A percentile compares a stretch with the other conserved stretches of the same genome.
Conservation (phyloP, 2,888 invertebrate species). For the Drosophila pseudotalamancana region DNA sequence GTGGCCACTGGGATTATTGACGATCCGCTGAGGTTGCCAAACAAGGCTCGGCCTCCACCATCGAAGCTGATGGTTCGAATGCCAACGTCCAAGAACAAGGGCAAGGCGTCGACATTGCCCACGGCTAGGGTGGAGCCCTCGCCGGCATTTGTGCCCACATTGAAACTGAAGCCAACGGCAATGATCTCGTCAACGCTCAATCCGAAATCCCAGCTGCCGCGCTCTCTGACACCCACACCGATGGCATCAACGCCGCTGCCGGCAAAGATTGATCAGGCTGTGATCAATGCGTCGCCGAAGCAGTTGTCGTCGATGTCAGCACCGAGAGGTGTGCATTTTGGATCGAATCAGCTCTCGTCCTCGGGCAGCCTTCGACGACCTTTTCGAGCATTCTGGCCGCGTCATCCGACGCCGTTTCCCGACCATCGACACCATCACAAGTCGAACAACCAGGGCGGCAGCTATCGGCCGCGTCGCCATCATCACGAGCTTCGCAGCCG, state of each 20-base stretch:
- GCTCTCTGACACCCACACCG: no score
- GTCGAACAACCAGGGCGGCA: background rate
- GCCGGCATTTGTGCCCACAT: background rate
- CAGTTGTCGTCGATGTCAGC: background rate
- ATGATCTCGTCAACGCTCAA: background rate
- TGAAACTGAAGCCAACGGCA: background rate
- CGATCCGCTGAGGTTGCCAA: constrained; percentile 6
- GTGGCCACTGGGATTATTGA: constrained; percentile 25
- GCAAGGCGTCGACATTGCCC: background rate
- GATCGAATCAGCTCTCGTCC: background rate
- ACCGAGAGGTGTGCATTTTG: background rate
- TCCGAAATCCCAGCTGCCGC: background rate
- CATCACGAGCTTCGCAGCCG: background rate
- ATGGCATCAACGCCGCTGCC: no score
- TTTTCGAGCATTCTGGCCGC: background rate
- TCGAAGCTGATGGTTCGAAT: background rate
- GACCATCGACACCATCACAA: background rate
- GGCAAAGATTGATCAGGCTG: no score
- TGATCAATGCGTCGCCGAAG: no score
- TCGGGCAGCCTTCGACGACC: background rate
- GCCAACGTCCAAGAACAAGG: background rate
- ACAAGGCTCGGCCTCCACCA: background rate
- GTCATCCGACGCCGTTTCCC: background rate
- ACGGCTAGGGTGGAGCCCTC: background rate
- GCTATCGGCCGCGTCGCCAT: background rate